Percentiles rank a stretch among this genome's conserved stretches.
Conservation (phyloP, 2,888 invertebrate species). For the Acanthopleura granulata region DNA sequence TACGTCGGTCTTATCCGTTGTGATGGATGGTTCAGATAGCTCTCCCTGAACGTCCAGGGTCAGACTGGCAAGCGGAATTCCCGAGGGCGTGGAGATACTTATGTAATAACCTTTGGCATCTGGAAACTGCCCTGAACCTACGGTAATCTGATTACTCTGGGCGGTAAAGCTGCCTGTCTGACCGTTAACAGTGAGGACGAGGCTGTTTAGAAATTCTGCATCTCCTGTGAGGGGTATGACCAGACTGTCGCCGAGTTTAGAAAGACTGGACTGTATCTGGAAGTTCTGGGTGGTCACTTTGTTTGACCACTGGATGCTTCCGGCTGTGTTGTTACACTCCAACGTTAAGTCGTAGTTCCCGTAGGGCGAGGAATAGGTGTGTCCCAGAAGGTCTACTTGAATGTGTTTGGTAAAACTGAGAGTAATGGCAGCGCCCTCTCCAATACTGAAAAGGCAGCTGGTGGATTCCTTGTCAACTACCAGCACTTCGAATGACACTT, state of each 20-base stretch:
- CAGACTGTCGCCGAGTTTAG: not conserved
- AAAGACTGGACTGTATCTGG: not conserved
- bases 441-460: conserved; percentile 43
- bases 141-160: conserved; percentile 3
- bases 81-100: conserved; percentile 21
- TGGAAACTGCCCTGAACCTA: conserved; percentile 13
- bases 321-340: conserved; percentile 1
- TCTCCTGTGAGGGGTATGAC: not conserved
- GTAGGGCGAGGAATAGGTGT: not conserved
- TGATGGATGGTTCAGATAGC: conserved; percentile 37
- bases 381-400: conserved; percentile 26
- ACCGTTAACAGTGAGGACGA: conserved; percentile 21
- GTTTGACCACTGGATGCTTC: not conserved
- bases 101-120: conserved; percentile 27
- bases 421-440: conserved; percentile 30
- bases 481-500: conserved; percentile 35
- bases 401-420: conserved; percentile 37
- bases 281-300: not conserved
- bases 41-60: conserved; percentile 41
- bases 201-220: not conserved
- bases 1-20: conserved; percentile 33
- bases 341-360: conserved; percentile 15
- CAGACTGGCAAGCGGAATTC: conserved; percentile 26
- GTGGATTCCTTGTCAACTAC: conserved; percentile 39
- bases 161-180: conserved; percentile 19